A percentile compares a stretch with the other conserved stretches of the same genome.
Evolutionary conservation across 2,113 vertebrate genomes (phyloP).

Genomic region (Morone saxatilis): DNA sequence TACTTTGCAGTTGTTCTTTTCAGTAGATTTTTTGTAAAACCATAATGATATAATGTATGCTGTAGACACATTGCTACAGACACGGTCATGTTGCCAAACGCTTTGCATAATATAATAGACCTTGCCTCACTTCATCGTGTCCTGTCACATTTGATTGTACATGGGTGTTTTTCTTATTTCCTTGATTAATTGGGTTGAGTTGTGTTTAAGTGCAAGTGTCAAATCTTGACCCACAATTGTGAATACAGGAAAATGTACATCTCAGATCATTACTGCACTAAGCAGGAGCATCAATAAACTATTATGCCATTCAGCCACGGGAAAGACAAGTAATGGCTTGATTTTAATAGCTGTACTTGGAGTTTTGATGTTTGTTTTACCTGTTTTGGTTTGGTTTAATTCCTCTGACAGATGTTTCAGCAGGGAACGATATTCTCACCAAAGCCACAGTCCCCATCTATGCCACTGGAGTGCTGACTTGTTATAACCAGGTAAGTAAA

Average conservation of each 20-base stretch:
- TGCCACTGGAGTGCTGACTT: slow-evolving; percentile 97
- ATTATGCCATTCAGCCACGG: not conserved
- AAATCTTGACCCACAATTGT: too few relatives aligned
- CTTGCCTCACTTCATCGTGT: not conserved
- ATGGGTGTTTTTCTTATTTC: not conserved
- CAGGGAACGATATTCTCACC: slow-evolving; percentile 95
- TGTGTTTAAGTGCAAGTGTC: not conserved
- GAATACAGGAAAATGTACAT: too few relatives aligned
- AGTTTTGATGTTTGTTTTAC: not conserved
- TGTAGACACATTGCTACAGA: slow-evolving; percentile 9
- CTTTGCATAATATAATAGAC: not conserved
- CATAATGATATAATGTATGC: slow-evolving; percentile 25
- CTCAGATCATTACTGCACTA: not conserved
- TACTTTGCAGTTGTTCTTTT: not conserved
- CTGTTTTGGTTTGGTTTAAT: not conserved
- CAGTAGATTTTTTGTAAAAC: slow-evolving; percentile 19
- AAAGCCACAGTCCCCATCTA: slow-evolving; percentile 99
- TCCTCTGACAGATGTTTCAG: slow-evolving; percentile 86
- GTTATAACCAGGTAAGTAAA: slow-evolving; percentile 94
- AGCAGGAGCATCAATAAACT: not conserved
- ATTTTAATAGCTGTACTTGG: not conserved
- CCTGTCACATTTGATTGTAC: not conserved
- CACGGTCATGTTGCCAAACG: not conserved
- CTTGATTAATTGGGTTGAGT: not conserved
- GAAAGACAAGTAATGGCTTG: not conserved